Evolutionary conservation across 2,797 vertebrate species (phyloP).

Genomic region (Helicolenus hilgendorfi): DNA sequence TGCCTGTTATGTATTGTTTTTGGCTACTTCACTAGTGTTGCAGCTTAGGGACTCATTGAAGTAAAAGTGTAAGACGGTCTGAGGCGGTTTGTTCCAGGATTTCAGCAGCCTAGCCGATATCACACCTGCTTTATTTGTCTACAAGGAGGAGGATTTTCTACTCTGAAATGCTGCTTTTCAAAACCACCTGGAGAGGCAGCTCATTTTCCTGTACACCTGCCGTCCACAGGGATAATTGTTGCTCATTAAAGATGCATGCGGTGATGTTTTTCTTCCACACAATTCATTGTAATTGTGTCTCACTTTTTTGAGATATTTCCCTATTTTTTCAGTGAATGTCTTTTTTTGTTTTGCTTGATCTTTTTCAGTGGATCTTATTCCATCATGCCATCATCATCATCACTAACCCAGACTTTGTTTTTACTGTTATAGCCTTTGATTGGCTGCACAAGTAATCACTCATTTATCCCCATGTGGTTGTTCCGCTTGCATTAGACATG

Average conservation of each 20-base stretch:
- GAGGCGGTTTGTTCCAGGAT: constrained; percentile 29
- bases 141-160: constrained; percentile 17
- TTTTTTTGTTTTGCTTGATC: neutral
- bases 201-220: constrained; percentile 67
- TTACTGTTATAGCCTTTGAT: neutral
- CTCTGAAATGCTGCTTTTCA: constrained; percentile 39
- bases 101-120: constrained; percentile 17
- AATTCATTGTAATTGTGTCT: constrained; percentile 7
- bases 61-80: constrained; percentile 2
- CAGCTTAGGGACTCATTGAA: constrained; percentile 29
- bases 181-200: constrained; percentile 58
- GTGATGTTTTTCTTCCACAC: constrained; percentile 21
- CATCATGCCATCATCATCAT: neutral
- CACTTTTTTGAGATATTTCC: neutral
- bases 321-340: neutral
- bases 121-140: constrained; percentile 66
- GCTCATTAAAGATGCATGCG: constrained; percentile 34
- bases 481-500: neutral
- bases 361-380: neutral
- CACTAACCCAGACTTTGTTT: accelerated
- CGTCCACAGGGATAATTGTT: constrained; percentile 56
- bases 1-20: neutral
- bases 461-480: neutral
- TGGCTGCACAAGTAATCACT: neutral
- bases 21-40: neutral